phyloP scores from a whole-genome alignment of 2,113 vertebrate species.

The Chaenogobius annularis region DNA sequence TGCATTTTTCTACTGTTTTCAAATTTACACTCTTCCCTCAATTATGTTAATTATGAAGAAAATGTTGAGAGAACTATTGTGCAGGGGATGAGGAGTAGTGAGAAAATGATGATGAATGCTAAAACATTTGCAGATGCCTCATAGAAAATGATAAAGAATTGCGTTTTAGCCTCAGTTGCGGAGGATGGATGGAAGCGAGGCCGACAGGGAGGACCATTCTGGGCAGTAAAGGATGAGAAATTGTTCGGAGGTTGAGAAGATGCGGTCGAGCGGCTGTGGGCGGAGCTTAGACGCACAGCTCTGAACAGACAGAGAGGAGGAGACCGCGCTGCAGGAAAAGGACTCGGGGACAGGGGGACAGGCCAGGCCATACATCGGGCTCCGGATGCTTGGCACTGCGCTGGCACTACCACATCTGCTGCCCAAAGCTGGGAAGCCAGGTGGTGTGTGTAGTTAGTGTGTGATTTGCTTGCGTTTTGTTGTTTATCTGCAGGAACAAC shows the following conservation, averaged over 20 bases:
- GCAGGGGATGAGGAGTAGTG: neutral
- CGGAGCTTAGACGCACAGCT: slow-evolving; percentile 24
- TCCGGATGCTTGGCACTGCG: slow-evolving; percentile 77
- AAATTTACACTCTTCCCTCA: neutral
- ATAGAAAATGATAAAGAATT: slow-evolving; percentile 51
- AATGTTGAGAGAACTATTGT: neutral
- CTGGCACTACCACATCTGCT: slow-evolving; percentile 80
- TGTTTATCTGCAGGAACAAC: slow-evolving; percentile 55
- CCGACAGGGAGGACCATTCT: slow-evolving; percentile 50
- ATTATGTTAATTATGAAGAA: neutral
- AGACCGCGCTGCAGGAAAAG: slow-evolving; percentile 57
- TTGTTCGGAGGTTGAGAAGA: slow-evolving; percentile 26
- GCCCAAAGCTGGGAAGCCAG: slow-evolving; percentile 82
- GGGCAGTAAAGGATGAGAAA: slow-evolving; percentile 49
- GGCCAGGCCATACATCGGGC: slow-evolving; percentile 79
- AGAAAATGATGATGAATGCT: slow-evolving; percentile 44
- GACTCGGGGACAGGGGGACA: slow-evolving; percentile 63
- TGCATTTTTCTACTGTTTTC: too few relatives aligned
- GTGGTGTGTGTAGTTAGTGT: slow-evolving; percentile 59
- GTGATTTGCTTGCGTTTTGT: slow-evolving; percentile 29
- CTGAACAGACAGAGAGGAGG: slow-evolving; percentile 68
- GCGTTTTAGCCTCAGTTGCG: slow-evolving; percentile 11
- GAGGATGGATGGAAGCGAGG: slow-evolving; percentile 33
- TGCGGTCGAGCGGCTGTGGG: slow-evolving; percentile 19
- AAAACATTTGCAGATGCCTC: slow-evolving; percentile 33